Conservation (phyloP, 2,888 invertebrate genomes). For the Drosophila trichaetosa region DNA sequence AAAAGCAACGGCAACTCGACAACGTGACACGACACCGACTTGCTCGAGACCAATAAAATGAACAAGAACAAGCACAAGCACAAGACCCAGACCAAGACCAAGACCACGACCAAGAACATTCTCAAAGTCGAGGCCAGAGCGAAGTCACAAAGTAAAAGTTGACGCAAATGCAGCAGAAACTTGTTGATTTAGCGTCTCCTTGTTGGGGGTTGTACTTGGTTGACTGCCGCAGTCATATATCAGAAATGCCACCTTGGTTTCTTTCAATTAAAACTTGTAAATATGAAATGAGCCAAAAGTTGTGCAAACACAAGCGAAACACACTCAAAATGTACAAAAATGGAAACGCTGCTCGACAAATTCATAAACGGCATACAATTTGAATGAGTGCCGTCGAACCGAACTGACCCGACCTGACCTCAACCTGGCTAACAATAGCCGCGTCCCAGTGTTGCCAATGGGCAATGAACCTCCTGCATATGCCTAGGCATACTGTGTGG, state of each 20-base stretch:
- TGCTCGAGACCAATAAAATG: not conserved
- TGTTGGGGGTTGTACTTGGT: not conserved
- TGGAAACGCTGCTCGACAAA: conserved; percentile 32
- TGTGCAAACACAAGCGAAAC: conserved; percentile 42
- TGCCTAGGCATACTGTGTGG: conserved; percentile 41
- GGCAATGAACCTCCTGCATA: conserved; percentile 66
- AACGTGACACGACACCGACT: conserved; percentile 46
- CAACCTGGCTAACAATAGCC: conserved; percentile 39
- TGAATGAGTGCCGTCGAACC: conserved; percentile 39
- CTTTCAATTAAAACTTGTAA: conserved; percentile 76
- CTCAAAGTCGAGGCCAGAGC: conserved; percentile 2
- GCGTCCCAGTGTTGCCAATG: conserved; percentile 36
- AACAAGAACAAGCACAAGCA: not conserved
- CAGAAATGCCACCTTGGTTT: conserved; percentile 54
- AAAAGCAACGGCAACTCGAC: conserved; percentile 20
- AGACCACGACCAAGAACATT: conserved; percentile 10
- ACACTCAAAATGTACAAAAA: conserved; percentile 10
- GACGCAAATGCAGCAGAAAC: conserved; percentile 37
- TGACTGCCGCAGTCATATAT: conserved; percentile 59
- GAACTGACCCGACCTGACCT: conserved; percentile 17
- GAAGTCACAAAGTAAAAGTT: conserved; percentile 12
- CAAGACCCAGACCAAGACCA: not conserved
- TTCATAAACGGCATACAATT: conserved; percentile 72
- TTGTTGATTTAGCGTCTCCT: conserved; percentile 52
- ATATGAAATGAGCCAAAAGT: conserved; percentile 65